phyloP scores from a whole-genome alignment of 1,140 invertebrate species.

The Nymphalis io region DNA sequence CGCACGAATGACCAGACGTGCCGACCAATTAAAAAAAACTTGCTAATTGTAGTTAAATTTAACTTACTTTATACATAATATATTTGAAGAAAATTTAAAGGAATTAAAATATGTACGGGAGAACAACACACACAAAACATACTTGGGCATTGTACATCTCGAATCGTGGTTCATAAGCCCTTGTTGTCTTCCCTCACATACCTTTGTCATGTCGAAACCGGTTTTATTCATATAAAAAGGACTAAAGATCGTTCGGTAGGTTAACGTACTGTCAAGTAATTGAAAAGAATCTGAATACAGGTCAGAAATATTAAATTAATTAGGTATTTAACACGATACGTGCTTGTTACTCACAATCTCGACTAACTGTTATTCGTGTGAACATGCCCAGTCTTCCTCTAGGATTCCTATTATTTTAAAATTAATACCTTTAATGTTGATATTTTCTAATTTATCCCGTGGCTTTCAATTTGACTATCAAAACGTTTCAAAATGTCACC shows the following conservation, averaged over 20 bases:
- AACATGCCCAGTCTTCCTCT: too few species aligned
- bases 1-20: too few species aligned
- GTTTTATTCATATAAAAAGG: constrained; percentile 38
- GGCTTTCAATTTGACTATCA: too few species aligned
- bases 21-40: neutral
- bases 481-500: too few species aligned
- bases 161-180: constrained; percentile 16
- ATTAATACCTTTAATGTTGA: too few species aligned
- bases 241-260: constrained; percentile 24
- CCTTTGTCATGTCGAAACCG: constrained; percentile 40
- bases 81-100: too few species aligned
- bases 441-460: too few species aligned
- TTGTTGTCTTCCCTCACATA: constrained; percentile 35
- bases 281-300: constrained; percentile 10
- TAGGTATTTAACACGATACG: neutral
- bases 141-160: neutral
- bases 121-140: neutral
- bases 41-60: neutral
- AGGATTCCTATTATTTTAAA: too few species aligned
- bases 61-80: neutral
- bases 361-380: too few species aligned
- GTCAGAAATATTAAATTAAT: constrained; percentile 5
- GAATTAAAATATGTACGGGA: too few species aligned
- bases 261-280: constrained; percentile 33
- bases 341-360: neutral